Evolutionary conservation across 2,888 invertebrate species (phyloP).

Genomic region (Lathronympha strigana): DNA sequence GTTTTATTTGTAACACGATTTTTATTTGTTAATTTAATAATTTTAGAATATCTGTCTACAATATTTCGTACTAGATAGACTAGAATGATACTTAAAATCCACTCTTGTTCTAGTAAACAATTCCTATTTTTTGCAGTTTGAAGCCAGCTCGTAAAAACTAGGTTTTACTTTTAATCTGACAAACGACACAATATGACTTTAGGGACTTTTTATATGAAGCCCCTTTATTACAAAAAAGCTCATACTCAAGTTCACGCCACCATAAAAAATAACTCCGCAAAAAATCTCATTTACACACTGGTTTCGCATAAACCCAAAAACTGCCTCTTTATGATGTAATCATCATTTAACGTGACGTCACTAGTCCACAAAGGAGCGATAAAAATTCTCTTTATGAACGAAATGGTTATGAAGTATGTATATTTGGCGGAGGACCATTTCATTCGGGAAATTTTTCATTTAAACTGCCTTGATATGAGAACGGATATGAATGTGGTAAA

Average conservation of each 20-base stretch:
- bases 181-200: not conserved
- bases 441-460: slow-evolving; percentile 31
- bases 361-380: slow-evolving; percentile 33
- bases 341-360: slow-evolving; percentile 41
- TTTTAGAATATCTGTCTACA: too few relatives aligned
- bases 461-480: slow-evolving; percentile 12
- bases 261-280: slow-evolving; percentile 30
- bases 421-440: slow-evolving; percentile 7
- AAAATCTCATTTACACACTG: slow-evolving; percentile 41
- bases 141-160: too few relatives aligned
- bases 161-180: not conserved
- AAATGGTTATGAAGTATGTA: slow-evolving; percentile 26
- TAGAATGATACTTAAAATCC: too few relatives aligned
- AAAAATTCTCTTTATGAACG: slow-evolving; percentile 39
- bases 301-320: slow-evolving; percentile 39
- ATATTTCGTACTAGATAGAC: too few relatives aligned
- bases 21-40: too few relatives aligned
- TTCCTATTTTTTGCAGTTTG: too few relatives aligned
- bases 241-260: slow-evolving; percentile 7
- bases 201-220: not conserved
- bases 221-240: slow-evolving; percentile 2
- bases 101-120: too few relatives aligned
- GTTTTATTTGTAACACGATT: too few relatives aligned
- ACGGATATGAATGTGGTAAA: not conserved
- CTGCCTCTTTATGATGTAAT: slow-evolving; percentile 42